Evolutionary conservation across 2,113 vertebrate species (phyloP).

Genomic region (Chlamydotis undulata): DNA sequence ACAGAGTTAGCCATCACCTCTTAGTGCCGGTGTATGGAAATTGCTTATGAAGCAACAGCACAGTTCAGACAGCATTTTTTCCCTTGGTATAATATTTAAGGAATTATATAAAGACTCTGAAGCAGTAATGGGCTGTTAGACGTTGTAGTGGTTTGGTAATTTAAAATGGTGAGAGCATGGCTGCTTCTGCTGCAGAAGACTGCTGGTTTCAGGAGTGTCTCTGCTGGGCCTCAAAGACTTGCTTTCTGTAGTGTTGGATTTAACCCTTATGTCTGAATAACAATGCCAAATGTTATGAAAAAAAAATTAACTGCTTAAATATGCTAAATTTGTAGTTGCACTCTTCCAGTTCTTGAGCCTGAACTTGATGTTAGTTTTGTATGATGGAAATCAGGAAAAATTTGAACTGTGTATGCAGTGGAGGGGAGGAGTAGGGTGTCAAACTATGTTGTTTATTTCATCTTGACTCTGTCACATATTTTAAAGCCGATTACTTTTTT

Average conservation of each 20-base stretch:
- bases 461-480: neutral
- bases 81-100: neutral
- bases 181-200: neutral
- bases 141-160: neutral
- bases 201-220: neutral
- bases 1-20: neutral
- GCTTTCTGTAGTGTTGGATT: neutral
- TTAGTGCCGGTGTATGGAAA: neutral
- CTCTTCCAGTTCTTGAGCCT: neutral
- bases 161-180: neutral
- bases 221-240: neutral
- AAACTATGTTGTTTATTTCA: neutral
- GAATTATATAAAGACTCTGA: neutral
- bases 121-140: neutral
- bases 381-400: neutral
- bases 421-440: neutral
- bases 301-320: neutral
- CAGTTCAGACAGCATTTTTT: neutral
- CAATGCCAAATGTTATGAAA: neutral
- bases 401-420: neutral
- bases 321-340: neutral
- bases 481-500: neutral
- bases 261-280: neutral
- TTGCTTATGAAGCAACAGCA: neutral
- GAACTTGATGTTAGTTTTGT: neutral